Evolutionary conservation across 2,113 vertebrate genomes (phyloP).

Genomic region (Aspiorhynchus laticeps): DNA sequence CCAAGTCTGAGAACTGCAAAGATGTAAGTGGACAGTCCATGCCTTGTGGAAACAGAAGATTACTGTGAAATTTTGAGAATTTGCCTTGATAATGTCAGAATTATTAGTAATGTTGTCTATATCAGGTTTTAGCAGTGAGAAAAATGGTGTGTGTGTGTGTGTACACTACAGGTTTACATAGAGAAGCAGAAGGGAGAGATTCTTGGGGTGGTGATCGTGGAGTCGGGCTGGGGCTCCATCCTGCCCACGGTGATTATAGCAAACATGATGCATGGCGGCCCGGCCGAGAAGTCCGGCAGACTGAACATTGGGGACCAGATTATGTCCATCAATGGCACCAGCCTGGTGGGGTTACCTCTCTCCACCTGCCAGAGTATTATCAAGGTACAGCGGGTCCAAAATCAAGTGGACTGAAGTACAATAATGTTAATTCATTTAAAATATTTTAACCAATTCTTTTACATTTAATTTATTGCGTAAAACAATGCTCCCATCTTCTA

Average conservation of each 20-base stretch:
- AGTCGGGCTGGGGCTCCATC: conserved; percentile 99
- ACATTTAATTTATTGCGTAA: not conserved
- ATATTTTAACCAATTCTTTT: not conserved
- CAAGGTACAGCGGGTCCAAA: conserved; percentile 78
- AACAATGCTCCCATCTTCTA: conserved; percentile 55
- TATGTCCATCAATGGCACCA: conserved; percentile 98
- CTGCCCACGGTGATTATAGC: conserved; percentile 97
- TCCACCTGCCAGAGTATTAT: conserved; percentile 99
- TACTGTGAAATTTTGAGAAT: not conserved
- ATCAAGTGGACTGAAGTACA: not conserved
- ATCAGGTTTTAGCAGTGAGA: not conserved
- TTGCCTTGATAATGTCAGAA: not conserved
- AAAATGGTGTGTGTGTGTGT: conserved; percentile 20
- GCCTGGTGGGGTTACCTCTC: conserved; percentile 93
- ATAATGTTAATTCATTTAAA: not conserved
- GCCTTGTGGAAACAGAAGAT: not conserved
- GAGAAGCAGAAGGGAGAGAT: conserved; percentile 98
- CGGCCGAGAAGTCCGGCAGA: conserved; percentile 91
- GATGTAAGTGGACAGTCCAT: conserved; percentile 77
- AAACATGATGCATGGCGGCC: conserved; percentile 98
- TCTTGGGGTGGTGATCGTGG: conserved; percentile 93
- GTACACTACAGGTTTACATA: conserved; percentile 82
- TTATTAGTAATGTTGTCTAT: not conserved
- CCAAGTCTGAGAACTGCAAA: conserved; percentile 98
- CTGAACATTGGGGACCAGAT: conserved; percentile 97